Percentiles rank a stretch among this genome's conserved stretches.
Conservation (phyloP, 2,888 invertebrate genomes). For the Metacarcinus magister region DNA sequence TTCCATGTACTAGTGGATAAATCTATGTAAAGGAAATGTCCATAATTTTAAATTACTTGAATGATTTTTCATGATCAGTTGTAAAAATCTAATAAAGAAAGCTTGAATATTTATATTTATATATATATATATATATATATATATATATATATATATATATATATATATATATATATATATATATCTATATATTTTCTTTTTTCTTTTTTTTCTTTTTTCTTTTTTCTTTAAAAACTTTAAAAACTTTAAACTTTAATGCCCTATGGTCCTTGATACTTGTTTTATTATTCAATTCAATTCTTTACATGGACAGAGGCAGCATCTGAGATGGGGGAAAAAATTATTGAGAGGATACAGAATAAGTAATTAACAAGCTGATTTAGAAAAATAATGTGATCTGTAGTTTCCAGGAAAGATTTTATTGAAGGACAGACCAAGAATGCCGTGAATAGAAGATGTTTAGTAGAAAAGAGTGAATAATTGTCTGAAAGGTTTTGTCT, state of each 20-base stretch:
- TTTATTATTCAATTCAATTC: not conserved
- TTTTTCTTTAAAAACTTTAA: no score
- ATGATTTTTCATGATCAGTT: not conserved
- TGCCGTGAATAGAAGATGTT: not conserved
- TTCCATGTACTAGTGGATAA: not conserved
- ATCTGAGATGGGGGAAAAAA: not conserved
- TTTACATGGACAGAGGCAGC: no score
- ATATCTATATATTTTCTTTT: no score
- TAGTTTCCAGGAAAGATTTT: not conserved
- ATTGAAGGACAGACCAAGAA: not conserved
- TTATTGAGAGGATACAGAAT: not conserved
- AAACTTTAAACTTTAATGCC: not conserved
- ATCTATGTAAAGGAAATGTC: not conserved
- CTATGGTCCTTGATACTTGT: not conserved
- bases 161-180: constrained; percentile 5
- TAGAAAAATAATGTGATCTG: not conserved
- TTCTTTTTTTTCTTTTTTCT: not conserved
- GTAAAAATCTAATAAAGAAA: not conserved
- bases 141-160: constrained; percentile 51
- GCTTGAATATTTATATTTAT: not conserved
- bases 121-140: constrained; percentile 30
- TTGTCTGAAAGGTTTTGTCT: not conserved
- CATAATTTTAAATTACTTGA: not conserved
- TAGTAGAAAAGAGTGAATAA: not conserved
- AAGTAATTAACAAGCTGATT: not conserved